These are phyloP conservation scores for Morpho deidamia DNA, from an alignment of 2,888 invertebrate species.

Conservation along the genomic window DNA sequence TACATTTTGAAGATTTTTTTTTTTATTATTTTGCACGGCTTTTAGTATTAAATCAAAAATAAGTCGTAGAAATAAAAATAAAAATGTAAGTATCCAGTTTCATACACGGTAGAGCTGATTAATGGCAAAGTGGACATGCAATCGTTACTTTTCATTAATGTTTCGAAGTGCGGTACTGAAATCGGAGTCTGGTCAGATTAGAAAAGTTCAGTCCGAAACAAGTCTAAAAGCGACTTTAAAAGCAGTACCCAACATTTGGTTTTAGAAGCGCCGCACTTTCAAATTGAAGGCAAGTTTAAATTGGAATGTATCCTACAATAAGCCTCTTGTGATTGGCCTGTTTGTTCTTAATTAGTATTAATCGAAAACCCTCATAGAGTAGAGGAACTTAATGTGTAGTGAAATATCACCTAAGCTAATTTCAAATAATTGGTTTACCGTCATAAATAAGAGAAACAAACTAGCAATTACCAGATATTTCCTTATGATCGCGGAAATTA, in stretches of 20 bases:
- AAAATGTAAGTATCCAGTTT: conserved; percentile 15
- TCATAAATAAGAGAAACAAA: background rate
- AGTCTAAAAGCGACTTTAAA: conserved; percentile 76
- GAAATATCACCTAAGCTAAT: conserved; percentile 34
- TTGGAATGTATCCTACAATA: conserved; percentile 77
- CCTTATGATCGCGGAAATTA: no score
- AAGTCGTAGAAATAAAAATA: background rate
- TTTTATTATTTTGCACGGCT: no score
- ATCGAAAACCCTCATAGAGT: conserved; percentile 60
- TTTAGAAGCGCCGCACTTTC: conserved; percentile 62
- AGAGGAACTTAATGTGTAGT: conserved; percentile 36
- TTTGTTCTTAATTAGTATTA: conserved; percentile 77
- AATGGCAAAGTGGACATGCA: conserved; percentile 70
- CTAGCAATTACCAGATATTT: background rate
- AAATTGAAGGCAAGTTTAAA: conserved; percentile 75
- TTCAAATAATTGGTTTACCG: conserved; percentile 13
- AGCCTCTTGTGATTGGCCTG: conserved; percentile 75
- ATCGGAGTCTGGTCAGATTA: conserved; percentile 70
- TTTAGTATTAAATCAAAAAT: no score
- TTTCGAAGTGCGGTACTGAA: conserved; percentile 69
- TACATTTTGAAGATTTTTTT: no score
- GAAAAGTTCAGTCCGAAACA: conserved; percentile 70
- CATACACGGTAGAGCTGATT: conserved; percentile 53
- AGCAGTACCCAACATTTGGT: conserved; percentile 71
- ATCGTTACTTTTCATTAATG: conserved; percentile 78